Conservation (phyloP, 1,140 invertebrate species). For the Cotesia glomerata region DNA sequence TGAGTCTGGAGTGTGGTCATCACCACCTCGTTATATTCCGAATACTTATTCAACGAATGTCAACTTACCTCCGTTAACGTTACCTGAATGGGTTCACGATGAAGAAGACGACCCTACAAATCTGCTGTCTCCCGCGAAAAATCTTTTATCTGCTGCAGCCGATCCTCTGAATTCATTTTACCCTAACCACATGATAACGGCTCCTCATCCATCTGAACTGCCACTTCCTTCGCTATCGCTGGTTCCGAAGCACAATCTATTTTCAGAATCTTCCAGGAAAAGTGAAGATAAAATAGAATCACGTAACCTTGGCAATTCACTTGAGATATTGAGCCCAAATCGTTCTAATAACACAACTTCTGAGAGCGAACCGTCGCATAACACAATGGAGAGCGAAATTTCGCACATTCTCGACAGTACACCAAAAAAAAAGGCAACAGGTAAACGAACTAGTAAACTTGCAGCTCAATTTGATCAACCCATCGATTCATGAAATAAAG, state of each 20-base stretch:
- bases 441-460: constrained; percentile 51
- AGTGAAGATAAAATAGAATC: constrained; percentile 1
- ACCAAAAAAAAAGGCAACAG: constrained; percentile 50
- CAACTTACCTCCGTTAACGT: constrained; percentile 53
- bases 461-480: constrained; percentile 60
- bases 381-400: background rate
- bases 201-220: constrained; percentile 59
- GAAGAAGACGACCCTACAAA: constrained; percentile 38
- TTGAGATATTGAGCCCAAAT: constrained; percentile 30
- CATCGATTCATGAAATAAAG: constrained; percentile 45
- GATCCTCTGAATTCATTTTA: constrained; percentile 58
- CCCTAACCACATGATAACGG: constrained; percentile 46
- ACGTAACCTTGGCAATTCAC: constrained; percentile 26
- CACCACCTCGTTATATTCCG: constrained; percentile 50
- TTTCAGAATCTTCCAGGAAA: constrained; percentile 31
- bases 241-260: constrained; percentile 42
- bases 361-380: constrained; percentile 36
- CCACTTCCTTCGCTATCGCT: constrained; percentile 56
- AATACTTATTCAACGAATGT: constrained; percentile 48
- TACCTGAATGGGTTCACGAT: constrained; percentile 51
- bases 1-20: constrained; percentile 57
- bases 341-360: constrained; percentile 27
- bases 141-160: constrained; percentile 53
- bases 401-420: constrained; percentile 42
- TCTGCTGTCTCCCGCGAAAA: constrained; percentile 57